Evolutionary conservation across 2,113 vertebrate species (phyloP), one percentile per base, ranked within the genome.

Genomic region (Synodontis membranacea): DNA sequence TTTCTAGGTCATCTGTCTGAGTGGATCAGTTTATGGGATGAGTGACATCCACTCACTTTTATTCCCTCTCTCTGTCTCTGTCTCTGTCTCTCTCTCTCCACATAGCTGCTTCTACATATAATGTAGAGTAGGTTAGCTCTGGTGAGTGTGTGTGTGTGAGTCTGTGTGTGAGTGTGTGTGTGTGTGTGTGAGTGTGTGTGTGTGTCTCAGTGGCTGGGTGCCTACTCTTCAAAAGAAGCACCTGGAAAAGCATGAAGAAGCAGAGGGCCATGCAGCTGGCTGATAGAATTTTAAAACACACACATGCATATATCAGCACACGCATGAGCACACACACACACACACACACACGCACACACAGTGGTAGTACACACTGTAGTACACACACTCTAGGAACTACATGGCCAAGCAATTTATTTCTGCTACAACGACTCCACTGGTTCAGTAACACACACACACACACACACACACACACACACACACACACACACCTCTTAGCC

Each of bases 211-310:
- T 86, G 87, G 80, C 85, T 68, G 68, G 60, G 42, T 82, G 81
- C 85, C 78, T 34, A 23, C 31, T 91, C 88, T 89, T 91, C 90
- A 93, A 92, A 93, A 90, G 46, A 89, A 87, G 87, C 88, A 92
- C 91, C 92, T 93, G 92, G 91, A 93, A 91, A 88, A 89, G 84
- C 89, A 90, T 48, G 86, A 90, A 90, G 89, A 90, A 90, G 83
- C 62, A 72, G 60, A 93, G 80, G 0, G 54, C 89, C 88, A 91
- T 88, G 86, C 84, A 89, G 87, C 84, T 25, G 25, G 87, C 78
- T 86, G 62, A 82, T 82, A 19, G 89, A 87, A 83, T 88, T 88
- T 80, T 84, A 84, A 87, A 37, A 56, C 80, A 86, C 87, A 17
- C 82, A 86, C 84, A 75, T 23, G 25, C 81, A 72, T 50, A 74